Conservation (phyloP, 2,888 invertebrate species). For the Entomobrya multifasciata region DNA sequence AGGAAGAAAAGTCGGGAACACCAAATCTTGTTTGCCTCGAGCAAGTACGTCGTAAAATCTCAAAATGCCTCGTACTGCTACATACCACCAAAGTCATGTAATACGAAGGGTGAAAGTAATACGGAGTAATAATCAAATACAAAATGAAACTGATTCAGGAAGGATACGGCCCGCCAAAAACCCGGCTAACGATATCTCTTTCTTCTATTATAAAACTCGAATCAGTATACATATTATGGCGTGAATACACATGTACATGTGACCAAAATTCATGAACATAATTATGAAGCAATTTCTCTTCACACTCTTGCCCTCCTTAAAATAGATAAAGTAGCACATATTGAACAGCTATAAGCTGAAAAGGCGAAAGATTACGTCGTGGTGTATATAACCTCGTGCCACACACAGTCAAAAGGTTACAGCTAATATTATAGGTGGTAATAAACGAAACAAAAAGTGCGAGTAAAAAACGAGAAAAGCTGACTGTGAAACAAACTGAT, state of each 20-base stretch:
- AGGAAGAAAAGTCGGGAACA: background rate
- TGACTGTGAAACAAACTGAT: constrained; percentile 3
- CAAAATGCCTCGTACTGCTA: background rate
- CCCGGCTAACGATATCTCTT: constrained; percentile 16
- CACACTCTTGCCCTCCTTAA: constrained; percentile 5
- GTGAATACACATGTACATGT: background rate
- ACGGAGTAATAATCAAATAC: constrained; percentile 1
- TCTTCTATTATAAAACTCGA: background rate
- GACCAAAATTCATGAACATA: constrained; percentile 48
- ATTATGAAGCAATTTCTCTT: constrained; percentile 61
- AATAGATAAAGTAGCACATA: background rate
- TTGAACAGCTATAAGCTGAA: background rate
- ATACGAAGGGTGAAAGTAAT: background rate
- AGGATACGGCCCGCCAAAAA: background rate
- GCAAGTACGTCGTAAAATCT: constrained; percentile 1
- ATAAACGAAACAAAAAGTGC: constrained; percentile 39
- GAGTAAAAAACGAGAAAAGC: constrained; percentile 13
- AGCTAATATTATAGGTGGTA: background rate
- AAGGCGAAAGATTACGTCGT: background rate
- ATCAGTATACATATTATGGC: background rate
- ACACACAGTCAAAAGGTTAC: background rate
- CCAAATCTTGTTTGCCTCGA: background rate
- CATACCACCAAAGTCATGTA: background rate
- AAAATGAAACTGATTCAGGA: constrained; percentile 6
- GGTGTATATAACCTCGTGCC: background rate